These are phyloP conservation scores for Pristionchus fissidentatus DNA, from an alignment of 2,888 invertebrate genomes.

Conservation along the genomic window DNA sequence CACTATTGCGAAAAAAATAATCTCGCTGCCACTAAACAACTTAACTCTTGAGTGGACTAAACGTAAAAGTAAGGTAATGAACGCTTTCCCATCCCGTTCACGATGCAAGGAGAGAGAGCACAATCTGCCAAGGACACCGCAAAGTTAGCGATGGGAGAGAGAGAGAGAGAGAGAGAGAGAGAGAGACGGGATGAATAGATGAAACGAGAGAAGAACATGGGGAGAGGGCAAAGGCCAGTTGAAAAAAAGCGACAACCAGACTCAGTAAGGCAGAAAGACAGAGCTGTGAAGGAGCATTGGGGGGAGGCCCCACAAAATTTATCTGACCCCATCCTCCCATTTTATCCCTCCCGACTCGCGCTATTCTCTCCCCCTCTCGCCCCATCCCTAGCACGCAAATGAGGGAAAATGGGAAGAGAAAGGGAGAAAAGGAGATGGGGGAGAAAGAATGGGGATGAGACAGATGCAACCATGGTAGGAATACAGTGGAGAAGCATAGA, in stretches of 20 bases:
- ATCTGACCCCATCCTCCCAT: conserved; percentile 21
- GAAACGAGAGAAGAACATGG: background rate
- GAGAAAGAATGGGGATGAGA: conserved; percentile 25
- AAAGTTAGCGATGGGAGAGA: background rate
- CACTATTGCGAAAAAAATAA: no score
- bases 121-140: conserved; percentile 34
- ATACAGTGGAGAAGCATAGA: background rate
- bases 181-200: conserved; percentile 5
- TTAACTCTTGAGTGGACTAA: no score
- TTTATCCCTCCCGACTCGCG: conserved; percentile 25
- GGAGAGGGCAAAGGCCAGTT: conserved; percentile 7
- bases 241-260: conserved; percentile 29
- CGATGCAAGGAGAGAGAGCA: background rate
- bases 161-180: background rate
- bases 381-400: conserved; percentile 13
- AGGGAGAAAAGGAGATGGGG: background rate
- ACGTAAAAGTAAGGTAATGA: conserved; percentile 34
- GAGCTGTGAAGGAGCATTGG: background rate
- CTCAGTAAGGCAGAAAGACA: conserved; percentile 6
- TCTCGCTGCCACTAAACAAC: no score
- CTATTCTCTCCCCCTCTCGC: no score
- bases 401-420: background rate
- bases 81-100: conserved; percentile 12
- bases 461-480: conserved; percentile 22
- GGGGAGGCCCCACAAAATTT: conserved; percentile 7